A percentile compares a stretch with the other conserved stretches of the same genome.
Conservation (phyloP, 2,797 vertebrate genomes). For the Sus cebifrons region DNA sequence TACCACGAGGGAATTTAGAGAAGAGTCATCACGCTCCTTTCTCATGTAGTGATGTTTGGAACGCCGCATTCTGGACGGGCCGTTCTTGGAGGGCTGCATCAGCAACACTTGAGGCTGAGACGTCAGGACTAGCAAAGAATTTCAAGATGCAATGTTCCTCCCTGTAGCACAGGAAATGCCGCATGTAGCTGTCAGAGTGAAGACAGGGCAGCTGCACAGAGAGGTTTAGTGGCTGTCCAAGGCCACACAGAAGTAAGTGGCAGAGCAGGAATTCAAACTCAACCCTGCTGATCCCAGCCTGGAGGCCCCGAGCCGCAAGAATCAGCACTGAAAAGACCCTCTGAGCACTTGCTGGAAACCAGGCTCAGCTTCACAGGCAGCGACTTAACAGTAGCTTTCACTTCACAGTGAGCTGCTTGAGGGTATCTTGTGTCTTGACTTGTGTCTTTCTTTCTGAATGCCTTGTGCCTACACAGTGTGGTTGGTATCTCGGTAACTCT, state of each 20-base stretch:
- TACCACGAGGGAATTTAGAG: background rate
- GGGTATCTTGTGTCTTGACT: background rate
- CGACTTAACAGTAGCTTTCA: background rate
- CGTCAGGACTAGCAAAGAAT: conserved; percentile 21
- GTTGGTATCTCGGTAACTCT: background rate
- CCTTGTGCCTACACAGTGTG: background rate
- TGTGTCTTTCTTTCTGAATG: background rate
- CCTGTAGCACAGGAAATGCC: background rate
- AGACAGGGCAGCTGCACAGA: background rate
- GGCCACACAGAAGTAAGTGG: background rate
- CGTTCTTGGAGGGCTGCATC: conserved; percentile 18
- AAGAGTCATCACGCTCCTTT: background rate
- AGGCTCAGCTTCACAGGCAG: background rate
- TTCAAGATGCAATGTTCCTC: background rate
- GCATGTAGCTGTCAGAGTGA: background rate
- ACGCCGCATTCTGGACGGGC: background rate
- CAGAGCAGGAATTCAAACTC: background rate
- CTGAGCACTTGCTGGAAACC: background rate
- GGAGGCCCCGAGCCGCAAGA: background rate
- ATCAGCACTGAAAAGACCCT: background rate
- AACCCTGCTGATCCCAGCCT: background rate
- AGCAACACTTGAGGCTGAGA: background rate
- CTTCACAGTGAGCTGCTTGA: background rate
- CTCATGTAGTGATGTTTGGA: conserved; percentile 33
- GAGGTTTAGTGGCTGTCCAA: background rate